Percentiles rank a stretch among this genome's conserved stretches.
phyloP scores from a whole-genome alignment of 2,888 invertebrate genomes.

The Cheilosia vernalis region DNA sequence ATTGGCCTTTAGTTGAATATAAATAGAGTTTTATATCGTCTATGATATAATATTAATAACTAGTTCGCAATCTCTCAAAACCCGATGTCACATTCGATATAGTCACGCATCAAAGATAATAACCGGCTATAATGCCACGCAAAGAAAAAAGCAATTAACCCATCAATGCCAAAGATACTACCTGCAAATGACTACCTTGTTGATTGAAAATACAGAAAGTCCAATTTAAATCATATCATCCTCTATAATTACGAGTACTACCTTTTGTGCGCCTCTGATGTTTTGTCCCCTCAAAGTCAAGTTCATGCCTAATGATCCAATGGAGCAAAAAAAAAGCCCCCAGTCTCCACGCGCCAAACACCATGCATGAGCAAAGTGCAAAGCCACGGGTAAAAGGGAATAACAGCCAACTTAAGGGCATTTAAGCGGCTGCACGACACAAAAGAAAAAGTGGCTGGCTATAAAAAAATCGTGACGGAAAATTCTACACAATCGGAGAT shows the following conservation, averaged over 20 bases:
- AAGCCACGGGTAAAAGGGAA: constrained; percentile 1
- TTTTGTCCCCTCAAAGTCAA: constrained; percentile 27
- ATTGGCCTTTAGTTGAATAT: too few species aligned
- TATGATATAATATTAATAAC: not conserved
- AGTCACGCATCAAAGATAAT: constrained; percentile 1
- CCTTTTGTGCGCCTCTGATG: constrained; percentile 16
- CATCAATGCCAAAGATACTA: constrained; percentile 18
- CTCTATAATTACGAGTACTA: constrained; percentile 34
- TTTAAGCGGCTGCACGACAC: constrained; percentile 28
- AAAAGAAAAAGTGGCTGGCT: constrained; percentile 8
- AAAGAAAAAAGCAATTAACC: constrained; percentile 34
- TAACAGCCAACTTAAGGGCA: constrained; percentile 35
- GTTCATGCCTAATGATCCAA: constrained; percentile 41
- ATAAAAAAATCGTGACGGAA: constrained; percentile 49
- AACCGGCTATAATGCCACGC: not conserved
- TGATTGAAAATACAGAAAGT: constrained; percentile 25
- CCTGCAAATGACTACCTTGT: constrained; percentile 2
- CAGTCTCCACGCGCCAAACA: constrained; percentile 24
- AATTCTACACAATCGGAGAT: constrained; percentile 37
- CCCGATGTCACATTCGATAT: not conserved
- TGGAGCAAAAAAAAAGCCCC: not conserved
- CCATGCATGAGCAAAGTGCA: not conserved
- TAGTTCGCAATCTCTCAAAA: not conserved
- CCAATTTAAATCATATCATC: constrained; percentile 5
- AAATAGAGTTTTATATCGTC: too few species aligned